Evolutionary conservation across 2,797 vertebrate genomes (phyloP).

Genomic region (Dermochelys coriacea): DNA sequence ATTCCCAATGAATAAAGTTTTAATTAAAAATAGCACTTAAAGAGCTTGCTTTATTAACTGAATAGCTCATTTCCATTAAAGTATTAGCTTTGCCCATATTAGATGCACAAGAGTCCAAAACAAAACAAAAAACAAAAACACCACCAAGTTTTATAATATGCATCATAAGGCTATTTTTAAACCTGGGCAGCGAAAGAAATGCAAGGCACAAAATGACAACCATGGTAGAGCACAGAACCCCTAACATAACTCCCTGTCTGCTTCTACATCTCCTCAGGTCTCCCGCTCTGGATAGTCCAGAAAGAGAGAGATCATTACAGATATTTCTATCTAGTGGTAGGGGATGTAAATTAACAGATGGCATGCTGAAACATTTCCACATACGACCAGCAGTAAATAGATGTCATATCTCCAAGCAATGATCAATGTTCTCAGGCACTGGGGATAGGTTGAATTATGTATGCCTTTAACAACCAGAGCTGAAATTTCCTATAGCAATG

Average conservation of each 20-base stretch:
- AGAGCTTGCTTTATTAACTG: background rate
- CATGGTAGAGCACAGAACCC: background rate
- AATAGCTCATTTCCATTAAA: background rate
- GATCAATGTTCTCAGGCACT: background rate
- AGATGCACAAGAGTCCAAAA: background rate
- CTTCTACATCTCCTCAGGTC: slow-evolving; percentile 1
- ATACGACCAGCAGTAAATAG: background rate
- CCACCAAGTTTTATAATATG: background rate
- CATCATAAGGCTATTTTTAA: background rate
- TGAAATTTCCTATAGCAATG: background rate
- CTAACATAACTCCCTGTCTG: background rate
- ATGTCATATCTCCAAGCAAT: background rate
- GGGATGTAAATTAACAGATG: slow-evolving; percentile 59
- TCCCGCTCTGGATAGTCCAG: background rate
- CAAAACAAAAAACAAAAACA: background rate
- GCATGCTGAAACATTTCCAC: slow-evolving; percentile 26
- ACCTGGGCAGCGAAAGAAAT: background rate
- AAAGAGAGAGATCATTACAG: slow-evolving; percentile 42
- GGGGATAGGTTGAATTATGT: background rate
- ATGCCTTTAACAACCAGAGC: background rate
- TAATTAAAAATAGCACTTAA: background rate
- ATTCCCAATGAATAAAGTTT: background rate
- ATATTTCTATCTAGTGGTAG: slow-evolving; percentile 18
- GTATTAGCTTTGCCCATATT: background rate
- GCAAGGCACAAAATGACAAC: background rate